Conservation (phyloP, 2,113 vertebrate genomes). For the Xyliphius kryptos region DNA sequence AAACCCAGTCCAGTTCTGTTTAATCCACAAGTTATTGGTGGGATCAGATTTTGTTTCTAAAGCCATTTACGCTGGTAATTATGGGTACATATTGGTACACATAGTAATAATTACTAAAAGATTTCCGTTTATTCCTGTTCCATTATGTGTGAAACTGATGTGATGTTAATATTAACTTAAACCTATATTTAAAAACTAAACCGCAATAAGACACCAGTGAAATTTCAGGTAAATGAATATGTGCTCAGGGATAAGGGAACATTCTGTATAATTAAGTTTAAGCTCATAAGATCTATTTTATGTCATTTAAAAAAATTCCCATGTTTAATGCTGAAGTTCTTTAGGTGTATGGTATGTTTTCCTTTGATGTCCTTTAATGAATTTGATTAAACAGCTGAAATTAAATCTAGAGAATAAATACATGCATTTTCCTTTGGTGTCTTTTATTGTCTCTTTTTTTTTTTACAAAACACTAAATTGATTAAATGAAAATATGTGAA, state of each 20-base stretch:
- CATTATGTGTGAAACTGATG: background rate
- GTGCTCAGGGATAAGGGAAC: conserved; percentile 17
- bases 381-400: conserved; percentile 31
- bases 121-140: background rate
- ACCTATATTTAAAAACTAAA: too few relatives aligned
- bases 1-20: background rate
- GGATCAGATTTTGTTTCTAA: too few relatives aligned
- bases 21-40: too few relatives aligned
- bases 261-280: background rate
- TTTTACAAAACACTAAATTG: background rate
- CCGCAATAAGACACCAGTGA: background rate
- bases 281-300: too few relatives aligned
- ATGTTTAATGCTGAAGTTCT: too few relatives aligned
- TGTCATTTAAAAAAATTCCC: too few relatives aligned
- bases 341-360: background rate
- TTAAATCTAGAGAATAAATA: conserved; percentile 12
- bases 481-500: too few relatives aligned
- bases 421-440: conserved; percentile 3
- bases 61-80: too few relatives aligned
- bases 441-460: conserved; percentile 13
- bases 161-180: too few relatives aligned
- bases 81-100: too few relatives aligned
- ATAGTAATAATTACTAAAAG: too few relatives aligned
- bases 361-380: conserved; percentile 34
- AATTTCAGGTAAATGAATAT: conserved; percentile 20